Conservation (phyloP, 1,140 invertebrate species). For the Stenopsyche tienmushanensis region DNA sequence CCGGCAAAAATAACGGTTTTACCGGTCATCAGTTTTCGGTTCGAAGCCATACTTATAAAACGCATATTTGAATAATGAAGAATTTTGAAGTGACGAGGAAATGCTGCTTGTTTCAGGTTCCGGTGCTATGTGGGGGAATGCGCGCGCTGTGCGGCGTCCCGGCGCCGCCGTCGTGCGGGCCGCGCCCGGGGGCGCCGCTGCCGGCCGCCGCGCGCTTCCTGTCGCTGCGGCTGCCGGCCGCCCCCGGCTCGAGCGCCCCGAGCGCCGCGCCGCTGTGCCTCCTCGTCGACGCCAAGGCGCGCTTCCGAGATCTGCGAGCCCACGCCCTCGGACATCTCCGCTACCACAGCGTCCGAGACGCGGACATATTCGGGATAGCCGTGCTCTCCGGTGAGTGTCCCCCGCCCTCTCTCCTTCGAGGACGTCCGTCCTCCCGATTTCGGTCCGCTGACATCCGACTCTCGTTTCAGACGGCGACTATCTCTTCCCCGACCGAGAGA, state of each 20-base stretch:
- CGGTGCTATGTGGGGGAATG: constrained; percentile 50
- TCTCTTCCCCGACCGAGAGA: constrained; percentile 89
- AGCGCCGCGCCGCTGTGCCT: constrained; percentile 54
- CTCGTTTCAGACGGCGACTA: constrained; percentile 86
- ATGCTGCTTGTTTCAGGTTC: constrained; percentile 19
- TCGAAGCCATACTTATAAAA: no score
- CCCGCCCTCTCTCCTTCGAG: background rate
- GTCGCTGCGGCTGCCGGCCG: constrained; percentile 27
- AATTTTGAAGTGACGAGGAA: no score
- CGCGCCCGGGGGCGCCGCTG: constrained; percentile 46
- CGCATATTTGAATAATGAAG: no score
- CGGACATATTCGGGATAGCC: constrained; percentile 70
- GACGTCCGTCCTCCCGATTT: background rate
- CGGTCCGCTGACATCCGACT: background rate
- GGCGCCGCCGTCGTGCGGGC: constrained; percentile 53
- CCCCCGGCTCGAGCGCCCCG: constrained; percentile 48
- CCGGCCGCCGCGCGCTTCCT: constrained; percentile 33
- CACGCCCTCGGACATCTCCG: constrained; percentile 62
- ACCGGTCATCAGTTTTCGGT: no score
- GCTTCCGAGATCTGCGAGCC: constrained; percentile 66
- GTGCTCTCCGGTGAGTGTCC: constrained; percentile 59
- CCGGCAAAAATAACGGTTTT: no score
- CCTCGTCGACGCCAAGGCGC: constrained; percentile 66
- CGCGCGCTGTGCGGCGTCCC: constrained; percentile 55
- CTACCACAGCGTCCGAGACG: constrained; percentile 62